Conservation (phyloP, 2,888 invertebrate genomes). For the Limnephilus auricula region DNA sequence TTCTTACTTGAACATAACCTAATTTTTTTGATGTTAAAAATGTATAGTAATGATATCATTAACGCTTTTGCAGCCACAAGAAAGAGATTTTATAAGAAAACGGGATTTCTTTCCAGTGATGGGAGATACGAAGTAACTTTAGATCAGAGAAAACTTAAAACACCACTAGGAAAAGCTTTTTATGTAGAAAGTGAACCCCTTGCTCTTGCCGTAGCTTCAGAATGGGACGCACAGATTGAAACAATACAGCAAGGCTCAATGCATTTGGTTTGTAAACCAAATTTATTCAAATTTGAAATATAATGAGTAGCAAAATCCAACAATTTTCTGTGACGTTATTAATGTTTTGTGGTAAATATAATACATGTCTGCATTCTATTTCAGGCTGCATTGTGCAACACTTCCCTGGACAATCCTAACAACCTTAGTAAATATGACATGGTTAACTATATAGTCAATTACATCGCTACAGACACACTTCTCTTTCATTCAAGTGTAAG, state of each 20-base stretch:
- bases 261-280: constrained; percentile 86
- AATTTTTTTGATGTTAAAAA: not conserved
- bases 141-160: constrained; percentile 93
- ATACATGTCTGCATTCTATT: constrained; percentile 67
- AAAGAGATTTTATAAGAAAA: constrained; percentile 86
- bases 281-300: not conserved
- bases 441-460: constrained; percentile 87
- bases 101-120: constrained; percentile 83
- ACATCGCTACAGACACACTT: constrained; percentile 89
- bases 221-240: constrained; percentile 94
- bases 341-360: not conserved
- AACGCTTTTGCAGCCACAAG: constrained; percentile 72
- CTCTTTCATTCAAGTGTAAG: constrained; percentile 86
- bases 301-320: not conserved
- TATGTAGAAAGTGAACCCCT: constrained; percentile 90
- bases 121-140: constrained; percentile 90
- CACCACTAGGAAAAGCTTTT: constrained; percentile 89
- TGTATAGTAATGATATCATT: not conserved
- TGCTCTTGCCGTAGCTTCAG: constrained; percentile 94
- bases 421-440: constrained; percentile 86
- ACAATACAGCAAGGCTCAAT: constrained; percentile 87
- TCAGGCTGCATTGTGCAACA: constrained; percentile 92
- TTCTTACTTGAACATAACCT: not conserved
- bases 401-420: constrained; percentile 95
- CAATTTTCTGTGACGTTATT: not conserved